Base-by-base conservation (phyloP, 2,888 invertebrate genomes). In the Hermaeophaga mercurialis region DNA sequence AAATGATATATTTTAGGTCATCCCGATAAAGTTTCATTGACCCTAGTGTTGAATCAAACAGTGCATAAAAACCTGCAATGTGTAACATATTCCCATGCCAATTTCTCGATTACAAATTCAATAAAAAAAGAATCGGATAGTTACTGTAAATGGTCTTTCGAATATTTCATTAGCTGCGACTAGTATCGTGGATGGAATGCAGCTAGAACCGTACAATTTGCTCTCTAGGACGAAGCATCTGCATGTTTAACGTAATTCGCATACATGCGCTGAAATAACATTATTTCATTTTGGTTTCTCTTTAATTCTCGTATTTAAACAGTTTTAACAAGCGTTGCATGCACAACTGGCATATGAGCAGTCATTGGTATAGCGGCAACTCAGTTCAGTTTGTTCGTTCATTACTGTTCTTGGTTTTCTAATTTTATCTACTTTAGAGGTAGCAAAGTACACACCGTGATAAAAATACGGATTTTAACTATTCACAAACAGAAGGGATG, bases 251-350 rank as follows among this genome's bases (percentile, higher is more conserved):
- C 39, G 44, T 54, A 53, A 41, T 60, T 55, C 53, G 24, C 52
- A 57, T 57, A 55, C 52, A 60, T 55, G 52, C 52, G 48, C 50
- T 43, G 38, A 57, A 60, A 55, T 54, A 55, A 52, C 43, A 52
- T 52, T 36, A 54, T 54, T 54, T 41, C 54, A 26, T 50, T 52
- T 52, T 31, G 39, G 60, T 53, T 56, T 50, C 52, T 56, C 52
- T 60, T 55, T 53, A 53, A 53, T 57, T 55, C 52, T 41, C 46
- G 39, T 59, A 52, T 56, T 50, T 47, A 34, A 46, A 49, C 55
- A 52, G 39, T 47, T 54, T 44, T 56, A 56, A 56, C 50, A 50
- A 48, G 33, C 53, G 36, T 54, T 39, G 55, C 56, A 61, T 58
- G 61, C 53, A 53, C 31, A 56, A 48, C 36, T 53, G 56, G 41